Evolutionary conservation across 2,113 vertebrate species (phyloP).

Genomic region (Salvelinus alpinus): DNA sequence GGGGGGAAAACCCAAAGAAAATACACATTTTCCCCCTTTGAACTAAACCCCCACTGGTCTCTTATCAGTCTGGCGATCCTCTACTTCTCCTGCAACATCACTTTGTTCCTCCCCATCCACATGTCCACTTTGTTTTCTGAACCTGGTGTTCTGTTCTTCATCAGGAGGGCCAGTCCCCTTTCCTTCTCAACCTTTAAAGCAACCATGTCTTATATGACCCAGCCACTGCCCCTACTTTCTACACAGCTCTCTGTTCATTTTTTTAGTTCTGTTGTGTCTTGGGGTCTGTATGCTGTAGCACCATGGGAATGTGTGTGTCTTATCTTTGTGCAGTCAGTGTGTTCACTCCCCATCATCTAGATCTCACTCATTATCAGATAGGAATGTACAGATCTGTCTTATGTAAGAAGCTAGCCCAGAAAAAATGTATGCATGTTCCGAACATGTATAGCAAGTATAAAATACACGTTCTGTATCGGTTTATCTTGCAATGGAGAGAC

Average conservation of each 20-base stretch:
- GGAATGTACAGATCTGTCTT: neutral
- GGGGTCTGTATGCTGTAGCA: neutral
- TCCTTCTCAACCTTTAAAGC: constrained; percentile 24
- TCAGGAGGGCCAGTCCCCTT: constrained; percentile 44
- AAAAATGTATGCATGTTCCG: neutral
- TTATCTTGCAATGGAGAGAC: neutral
- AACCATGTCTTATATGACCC: constrained; percentile 1
- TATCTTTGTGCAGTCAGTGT: neutral
- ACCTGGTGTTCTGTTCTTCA: constrained; percentile 62
- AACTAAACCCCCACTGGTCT: constrained; percentile 59
- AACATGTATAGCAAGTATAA: neutral
- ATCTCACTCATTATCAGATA: neutral
- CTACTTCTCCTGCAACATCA: constrained; percentile 51
- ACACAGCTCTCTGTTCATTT: constrained; percentile 3
- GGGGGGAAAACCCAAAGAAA: constrained; percentile 40
- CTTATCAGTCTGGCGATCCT: constrained; percentile 61
- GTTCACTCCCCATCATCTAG: neutral
- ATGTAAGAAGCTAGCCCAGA: neutral
- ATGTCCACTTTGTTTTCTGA: constrained; percentile 38
- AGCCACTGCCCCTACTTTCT: constrained; percentile 1
- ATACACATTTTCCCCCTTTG: constrained; percentile 56
- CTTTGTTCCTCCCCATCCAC: too few species aligned
- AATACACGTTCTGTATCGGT: neutral
- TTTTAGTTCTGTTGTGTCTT: neutral
- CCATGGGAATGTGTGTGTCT: neutral